These are phyloP conservation scores for Sinelater perroti DNA, from an alignment of 2,888 invertebrate genomes.

Conservation along the genomic window DNA sequence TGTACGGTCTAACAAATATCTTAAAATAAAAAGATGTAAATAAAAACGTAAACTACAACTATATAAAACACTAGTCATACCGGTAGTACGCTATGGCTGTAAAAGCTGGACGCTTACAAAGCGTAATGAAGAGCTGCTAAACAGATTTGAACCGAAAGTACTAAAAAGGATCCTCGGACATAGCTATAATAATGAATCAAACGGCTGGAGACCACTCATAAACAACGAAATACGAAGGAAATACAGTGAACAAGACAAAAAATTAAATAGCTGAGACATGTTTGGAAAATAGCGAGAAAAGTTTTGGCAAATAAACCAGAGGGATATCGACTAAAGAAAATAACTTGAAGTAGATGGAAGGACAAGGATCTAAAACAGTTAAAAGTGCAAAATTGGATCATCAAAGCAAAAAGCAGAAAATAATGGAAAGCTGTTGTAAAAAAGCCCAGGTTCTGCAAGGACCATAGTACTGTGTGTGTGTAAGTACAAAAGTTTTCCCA, in stretches of 20 bases:
- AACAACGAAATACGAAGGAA: background rate
- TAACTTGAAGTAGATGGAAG: background rate
- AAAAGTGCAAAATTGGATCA: background rate
- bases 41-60: background rate
- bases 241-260: background rate
- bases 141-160: background rate
- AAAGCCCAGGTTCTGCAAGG: background rate
- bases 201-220: background rate
- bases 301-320: background rate
- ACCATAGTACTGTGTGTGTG: background rate
- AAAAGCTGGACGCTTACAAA: background rate
- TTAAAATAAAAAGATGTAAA: background rate
- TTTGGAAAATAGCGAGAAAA: background rate
- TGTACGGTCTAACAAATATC: background rate
- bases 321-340: background rate
- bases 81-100: background rate
- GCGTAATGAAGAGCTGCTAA: background rate
- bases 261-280: constrained; percentile 1
- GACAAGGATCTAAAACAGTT: background rate
- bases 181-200: background rate
- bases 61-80: background rate
- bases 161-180: background rate
- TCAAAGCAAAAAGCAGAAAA: background rate
- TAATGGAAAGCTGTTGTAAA: constrained; percentile 3
- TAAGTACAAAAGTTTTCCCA: too few species aligned